Evolutionary conservation across 1,140 invertebrate genomes (phyloP), one percentile per base, ranked within the genome.

Genomic region (Drosophila elegans): DNA sequence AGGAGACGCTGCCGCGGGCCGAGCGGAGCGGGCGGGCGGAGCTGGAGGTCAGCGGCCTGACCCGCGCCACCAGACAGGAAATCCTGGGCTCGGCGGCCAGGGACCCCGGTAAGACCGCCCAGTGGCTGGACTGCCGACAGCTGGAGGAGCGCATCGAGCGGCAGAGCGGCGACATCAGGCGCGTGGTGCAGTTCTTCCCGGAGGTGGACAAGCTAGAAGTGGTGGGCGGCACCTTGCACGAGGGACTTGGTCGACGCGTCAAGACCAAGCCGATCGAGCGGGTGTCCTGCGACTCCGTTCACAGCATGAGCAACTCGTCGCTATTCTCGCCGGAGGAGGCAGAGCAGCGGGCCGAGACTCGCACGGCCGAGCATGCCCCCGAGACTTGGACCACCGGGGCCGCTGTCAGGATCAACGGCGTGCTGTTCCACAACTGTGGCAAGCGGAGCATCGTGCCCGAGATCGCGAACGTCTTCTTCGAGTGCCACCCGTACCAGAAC

Each of bases 111-210:
- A 46, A 41, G 0, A 56, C 4, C 1, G 57, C n/a, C 10, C 21
- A 73, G 32, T 91, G 90, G 90, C 2, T 82, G 0, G 62, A 69
- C 5, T 91, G 86, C 0, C 42, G 71, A 12, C 27, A 55, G 16
- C 49, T 91, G n/a, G 80, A 55, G 16, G 3, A 74, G 11, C 44
- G 54, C 0, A 77, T 91, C 11, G 61, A 60, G 0, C 0, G 38
- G 0, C 54, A 75, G 2, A 12, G 21, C 3, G 16, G 38, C 3
- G 67, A 91, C 54, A 85, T 91, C 0, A 57, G 56, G 13, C 74
- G 67, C 5, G 80, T 91, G 0, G 25, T 91, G 7, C 46, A 82
- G 21, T 83, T 63, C 51, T 91, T 52, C 72, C 90, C 90, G 2
- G 55, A 83, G 11, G 51, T 85, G 10, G 68, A 80, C 3, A 44